Percentiles rank a stretch among this genome's conserved stretches.
Conservation (phyloP, 2,888 invertebrate genomes). For the Tenthredo scrophulariae region DNA sequence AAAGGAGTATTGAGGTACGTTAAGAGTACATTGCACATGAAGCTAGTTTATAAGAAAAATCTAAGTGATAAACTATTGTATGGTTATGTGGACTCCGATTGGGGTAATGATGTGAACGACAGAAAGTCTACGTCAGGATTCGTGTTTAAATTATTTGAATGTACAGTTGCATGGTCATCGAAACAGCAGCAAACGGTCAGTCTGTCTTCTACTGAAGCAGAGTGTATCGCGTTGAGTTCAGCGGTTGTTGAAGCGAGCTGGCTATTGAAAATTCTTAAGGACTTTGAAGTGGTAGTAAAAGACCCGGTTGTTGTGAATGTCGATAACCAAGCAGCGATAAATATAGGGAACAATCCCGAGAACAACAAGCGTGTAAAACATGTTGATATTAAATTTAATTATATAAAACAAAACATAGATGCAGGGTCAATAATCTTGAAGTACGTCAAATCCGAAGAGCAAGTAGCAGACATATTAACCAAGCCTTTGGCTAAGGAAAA, state of each 20-base stretch:
- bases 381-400: slow-evolving; percentile 54
- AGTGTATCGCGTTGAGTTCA: neutral
- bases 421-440: slow-evolving; percentile 33
- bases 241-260: slow-evolving; percentile 54
- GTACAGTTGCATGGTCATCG: neutral
- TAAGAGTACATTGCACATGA: slow-evolving; percentile 51
- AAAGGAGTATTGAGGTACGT: slow-evolving; percentile 58
- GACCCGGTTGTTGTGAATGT: slow-evolving; percentile 28
- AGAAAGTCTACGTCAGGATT: slow-evolving; percentile 55
- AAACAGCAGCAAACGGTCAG: neutral
- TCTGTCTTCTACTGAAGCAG: neutral
- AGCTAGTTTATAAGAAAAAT: slow-evolving; percentile 21
- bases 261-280: slow-evolving; percentile 43
- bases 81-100: slow-evolving; percentile 56
- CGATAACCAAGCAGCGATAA: slow-evolving; percentile 55
- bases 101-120: slow-evolving; percentile 44
- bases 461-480: slow-evolving; percentile 53
- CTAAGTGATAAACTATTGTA: neutral
- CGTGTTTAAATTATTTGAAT: slow-evolving; percentile 12
- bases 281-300: neutral
- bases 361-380: slow-evolving; percentile 53
- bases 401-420: slow-evolving; percentile 45
- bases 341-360: slow-evolving; percentile 43
- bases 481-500: slow-evolving; percentile 50
- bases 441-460: slow-evolving; percentile 53